Base-by-base conservation (phyloP, 2,888 invertebrate species). In the Cabera pusaria region DNA sequence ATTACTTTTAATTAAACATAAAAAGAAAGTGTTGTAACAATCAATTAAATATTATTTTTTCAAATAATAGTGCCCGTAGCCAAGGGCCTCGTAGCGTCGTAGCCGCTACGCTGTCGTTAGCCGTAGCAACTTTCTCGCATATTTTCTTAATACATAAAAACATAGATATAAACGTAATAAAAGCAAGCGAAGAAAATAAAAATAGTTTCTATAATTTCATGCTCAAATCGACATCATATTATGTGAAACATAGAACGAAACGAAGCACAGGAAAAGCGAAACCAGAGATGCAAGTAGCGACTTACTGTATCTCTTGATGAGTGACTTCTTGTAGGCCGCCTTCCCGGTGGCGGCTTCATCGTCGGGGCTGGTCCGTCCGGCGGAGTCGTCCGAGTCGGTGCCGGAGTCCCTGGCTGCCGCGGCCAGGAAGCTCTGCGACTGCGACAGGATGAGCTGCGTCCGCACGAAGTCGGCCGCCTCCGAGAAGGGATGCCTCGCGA, bases 291-390 rank as follows among this genome's bases (percentile, higher is more conserved):
- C 14, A 14, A 14, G 4, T 14, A 14, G 14, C n/a, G 10, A 95
- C 97, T 97, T 94, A 97, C 97, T 93, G 90, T 96, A 97, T 92
- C 97, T 91, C 90, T 95, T 95, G 93, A 97, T 97, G 67, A 97
- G 93, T 69, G 94, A 96, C 84, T 97, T 97, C 92, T 97, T 97
- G 91, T 96, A 97, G 27, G 96, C 94, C 60, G 34, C 34, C 90
- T 90, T 49, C 4, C 14, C 14, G 90, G 90, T 47, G 75, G 72
- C 59, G 74, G 68, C 53, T 78, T 72, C 90, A 29, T 91, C 90
- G 68, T 91, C 86, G 71, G 93, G 91, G 81, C 91, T 89, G 83
- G 91, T 84, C 71, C 92, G 74, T 67, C 91, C 93, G 61, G 94
- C 94, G 45, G 95, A 95, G 78, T 96, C 96, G 56, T 96, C 96